Evolutionary conservation across 2,888 invertebrate species (phyloP), one percentile per base, ranked within the genome.

Genomic region (Falcaria lacertinaria): DNA sequence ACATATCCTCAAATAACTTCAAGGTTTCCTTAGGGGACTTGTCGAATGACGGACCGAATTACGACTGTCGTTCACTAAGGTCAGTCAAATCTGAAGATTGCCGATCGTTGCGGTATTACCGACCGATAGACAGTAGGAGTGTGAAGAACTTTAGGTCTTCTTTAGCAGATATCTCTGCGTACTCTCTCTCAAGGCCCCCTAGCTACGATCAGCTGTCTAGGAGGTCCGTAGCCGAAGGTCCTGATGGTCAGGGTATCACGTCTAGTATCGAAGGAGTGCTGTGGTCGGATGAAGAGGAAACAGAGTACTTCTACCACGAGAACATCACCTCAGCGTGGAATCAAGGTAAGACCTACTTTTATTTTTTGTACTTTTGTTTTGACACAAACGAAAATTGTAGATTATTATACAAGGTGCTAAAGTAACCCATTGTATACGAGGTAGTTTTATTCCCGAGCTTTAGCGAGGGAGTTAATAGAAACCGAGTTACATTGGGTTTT

Each of bases 211-310:
- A 87, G 67, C 48, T 89, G 47, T 90, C 89, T 2, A 60, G 90
- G 4, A 69, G 90, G 55, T 90, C 90, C 5, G 53, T 86, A 17
- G 77, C 85, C 1, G 89, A 88, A 28, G 85, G 80, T 3, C 69
- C 73, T 0, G 85, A 85, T 0, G 70, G 59, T 4, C 79, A 74
- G 35, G 81, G 78, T 2, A 75, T 86, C 41, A 89, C 88, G n/a
- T 90, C 90, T 13, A 90, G 90, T 49, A 90, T 90, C 25, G 90
- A 90, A 56, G 90, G 90, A 0, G 90, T 90, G 15, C 74, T 90
- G 55, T 90, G 90, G 90, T 89, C 89, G 1, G 90, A 90, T 74
- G 90, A 90, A 52, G 90, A 90, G 54, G 90, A 90, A 44, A 89
- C 80, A 47, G 89, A 89, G 57, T 90, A 90, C 51, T 88, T 89